Conservation (phyloP, 2,888 invertebrate genomes). For the Aradus depressus region DNA sequence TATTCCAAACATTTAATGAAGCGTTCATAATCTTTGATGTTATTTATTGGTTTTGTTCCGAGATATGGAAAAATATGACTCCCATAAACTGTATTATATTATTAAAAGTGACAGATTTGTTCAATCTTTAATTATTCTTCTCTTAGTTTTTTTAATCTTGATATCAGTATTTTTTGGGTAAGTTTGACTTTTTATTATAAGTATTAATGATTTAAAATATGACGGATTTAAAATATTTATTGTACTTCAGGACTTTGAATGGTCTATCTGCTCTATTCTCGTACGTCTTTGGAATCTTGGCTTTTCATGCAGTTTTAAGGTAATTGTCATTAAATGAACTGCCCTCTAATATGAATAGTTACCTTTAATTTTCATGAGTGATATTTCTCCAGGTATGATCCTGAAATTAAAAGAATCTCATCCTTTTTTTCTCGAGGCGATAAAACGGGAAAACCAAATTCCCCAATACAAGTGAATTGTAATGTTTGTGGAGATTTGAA, state of each 20-base stretch:
- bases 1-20: neutral
- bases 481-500: constrained; percentile 48
- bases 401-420: constrained; percentile 6
- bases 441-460: constrained; percentile 2
- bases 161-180: constrained; percentile 23
- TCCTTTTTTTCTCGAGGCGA: neutral
- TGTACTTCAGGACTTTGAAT: constrained; percentile 34
- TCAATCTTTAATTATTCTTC: constrained; percentile 9
- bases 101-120: constrained; percentile 17
- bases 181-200: neutral
- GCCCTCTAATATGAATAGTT: neutral
- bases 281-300: constrained; percentile 38
- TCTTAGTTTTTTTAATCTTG: constrained; percentile 13
- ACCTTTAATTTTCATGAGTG: neutral
- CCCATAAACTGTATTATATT: constrained; percentile 10
- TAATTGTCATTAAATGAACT: too few relatives aligned
- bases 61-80: constrained; percentile 11
- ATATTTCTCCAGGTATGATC: constrained; percentile 9
- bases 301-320: constrained; percentile 37
- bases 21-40: neutral
- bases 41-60: neutral
- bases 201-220: neutral
- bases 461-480: constrained; percentile 35
- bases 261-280: constrained; percentile 36
- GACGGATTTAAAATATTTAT: neutral